Percentiles rank a stretch among this genome's conserved stretches.
Evolutionary conservation across 2,888 invertebrate species (phyloP).

Genomic region (Carabus problematicus): DNA sequence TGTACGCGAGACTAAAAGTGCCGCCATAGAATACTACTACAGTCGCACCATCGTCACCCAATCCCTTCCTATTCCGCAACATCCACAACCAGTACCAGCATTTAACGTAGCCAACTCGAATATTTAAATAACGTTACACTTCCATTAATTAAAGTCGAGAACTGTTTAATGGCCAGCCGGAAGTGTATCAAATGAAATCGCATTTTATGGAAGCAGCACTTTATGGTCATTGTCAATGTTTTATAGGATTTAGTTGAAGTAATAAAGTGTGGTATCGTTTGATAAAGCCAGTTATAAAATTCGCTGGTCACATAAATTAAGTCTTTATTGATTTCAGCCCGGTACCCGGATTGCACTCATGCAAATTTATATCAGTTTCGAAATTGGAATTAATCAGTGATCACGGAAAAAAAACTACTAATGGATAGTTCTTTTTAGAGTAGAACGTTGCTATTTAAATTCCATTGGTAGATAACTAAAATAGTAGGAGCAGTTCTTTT

Average conservation of each 20-base stretch:
- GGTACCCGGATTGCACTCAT: too few species aligned
- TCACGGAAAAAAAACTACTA: too few species aligned
- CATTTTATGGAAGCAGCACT: neutral
- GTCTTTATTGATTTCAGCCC: too few species aligned
- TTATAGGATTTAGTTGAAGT: slow-evolving; percentile 14
- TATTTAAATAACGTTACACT: slow-evolving; percentile 37
- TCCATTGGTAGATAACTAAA: too few species aligned
- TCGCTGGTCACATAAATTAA: too few species aligned
- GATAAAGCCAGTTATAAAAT: neutral
- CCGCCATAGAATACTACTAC: neutral
- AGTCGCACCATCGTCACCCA: neutral
- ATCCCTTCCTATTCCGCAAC: neutral
- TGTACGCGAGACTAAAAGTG: slow-evolving; percentile 5
- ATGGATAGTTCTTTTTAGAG: too few species aligned
- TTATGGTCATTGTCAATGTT: slow-evolving; percentile 23
- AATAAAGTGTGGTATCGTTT: slow-evolving; percentile 12
- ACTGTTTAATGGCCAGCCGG: slow-evolving; percentile 22
- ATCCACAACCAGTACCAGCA: neutral
- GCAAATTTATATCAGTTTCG: too few species aligned
- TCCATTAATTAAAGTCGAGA: slow-evolving; percentile 34
- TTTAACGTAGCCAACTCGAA: neutral
- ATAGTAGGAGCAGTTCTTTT: too few species aligned
- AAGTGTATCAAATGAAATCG: slow-evolving; percentile 15
- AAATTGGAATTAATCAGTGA: too few species aligned
- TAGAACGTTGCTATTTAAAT: too few species aligned